Conservation (phyloP, 2,797 vertebrate genomes). For the Eidolon dupreanum region DNA sequence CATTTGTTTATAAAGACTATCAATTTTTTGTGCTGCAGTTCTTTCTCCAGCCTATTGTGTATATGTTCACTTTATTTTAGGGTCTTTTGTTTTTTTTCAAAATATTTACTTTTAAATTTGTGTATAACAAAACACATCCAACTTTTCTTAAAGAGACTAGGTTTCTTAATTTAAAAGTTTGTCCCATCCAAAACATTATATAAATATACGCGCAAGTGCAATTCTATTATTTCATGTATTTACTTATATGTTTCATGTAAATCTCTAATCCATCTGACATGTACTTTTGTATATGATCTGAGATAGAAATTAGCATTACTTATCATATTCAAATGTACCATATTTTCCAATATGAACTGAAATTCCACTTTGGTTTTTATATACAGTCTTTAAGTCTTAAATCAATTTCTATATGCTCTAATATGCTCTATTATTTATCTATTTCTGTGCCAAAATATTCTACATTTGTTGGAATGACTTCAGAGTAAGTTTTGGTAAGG, state of each 20-base stretch:
- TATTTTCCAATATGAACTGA: constrained; percentile 20
- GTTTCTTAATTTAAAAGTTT: neutral
- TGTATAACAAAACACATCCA: neutral
- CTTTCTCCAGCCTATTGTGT: neutral
- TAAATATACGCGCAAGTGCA: neutral
- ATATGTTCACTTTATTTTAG: neutral
- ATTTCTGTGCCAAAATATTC: neutral
- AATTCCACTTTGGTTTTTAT: constrained; percentile 23
- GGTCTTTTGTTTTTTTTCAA: neutral
- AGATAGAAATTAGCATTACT: neutral
- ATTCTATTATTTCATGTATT: neutral
- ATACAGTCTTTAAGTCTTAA: neutral
- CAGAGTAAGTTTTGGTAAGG: neutral
- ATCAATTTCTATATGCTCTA: neutral
- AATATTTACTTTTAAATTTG: neutral
- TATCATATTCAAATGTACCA: neutral
- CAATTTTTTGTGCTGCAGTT: neutral
- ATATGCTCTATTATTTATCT: neutral
- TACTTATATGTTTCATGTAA: constrained; percentile 6
- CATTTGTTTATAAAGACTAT: constrained; percentile 23
- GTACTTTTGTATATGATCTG: neutral
- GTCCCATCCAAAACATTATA: neutral
- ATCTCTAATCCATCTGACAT: neutral
- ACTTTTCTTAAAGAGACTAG: neutral
- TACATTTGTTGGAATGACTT: neutral